Evolutionary conservation across 1,140 invertebrate genomes (phyloP).

Genomic region (Octopus sinensis): DNA sequence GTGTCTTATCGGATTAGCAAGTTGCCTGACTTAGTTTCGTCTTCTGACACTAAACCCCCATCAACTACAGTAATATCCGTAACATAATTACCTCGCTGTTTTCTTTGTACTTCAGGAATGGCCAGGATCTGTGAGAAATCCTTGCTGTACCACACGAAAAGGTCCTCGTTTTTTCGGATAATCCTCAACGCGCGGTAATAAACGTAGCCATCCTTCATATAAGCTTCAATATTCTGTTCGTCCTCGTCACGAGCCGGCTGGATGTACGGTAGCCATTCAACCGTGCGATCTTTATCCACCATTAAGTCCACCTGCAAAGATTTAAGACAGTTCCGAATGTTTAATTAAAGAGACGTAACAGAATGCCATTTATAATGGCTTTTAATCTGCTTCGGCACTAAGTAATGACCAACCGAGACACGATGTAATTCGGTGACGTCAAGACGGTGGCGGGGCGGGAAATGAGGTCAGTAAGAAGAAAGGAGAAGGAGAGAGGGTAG

Average conservation of each 20-base stretch:
- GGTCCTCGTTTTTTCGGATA: slow-evolving; percentile 49
- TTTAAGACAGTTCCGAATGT: too few relatives aligned
- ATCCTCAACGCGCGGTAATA: slow-evolving; percentile 54
- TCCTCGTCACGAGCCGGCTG: slow-evolving; percentile 51
- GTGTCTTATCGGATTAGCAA: slow-evolving; percentile 20
- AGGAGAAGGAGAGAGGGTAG: too few relatives aligned
- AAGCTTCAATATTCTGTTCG: slow-evolving; percentile 59
- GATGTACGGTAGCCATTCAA: slow-evolving; percentile 53
- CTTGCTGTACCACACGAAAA: slow-evolving; percentile 58
- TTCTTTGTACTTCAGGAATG: slow-evolving; percentile 46
- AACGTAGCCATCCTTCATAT: slow-evolving; percentile 52
- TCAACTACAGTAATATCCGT: background rate
- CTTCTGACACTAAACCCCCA: too few relatives aligned
- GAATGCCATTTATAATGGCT: too few relatives aligned
- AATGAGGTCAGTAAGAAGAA: background rate
- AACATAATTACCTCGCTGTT: slow-evolving; percentile 13
- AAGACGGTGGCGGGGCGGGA: background rate
- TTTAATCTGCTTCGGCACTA: too few relatives aligned
- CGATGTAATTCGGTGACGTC: background rate
- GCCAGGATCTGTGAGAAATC: slow-evolving; percentile 53
- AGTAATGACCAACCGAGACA: too few relatives aligned
- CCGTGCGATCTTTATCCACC: slow-evolving; percentile 29
- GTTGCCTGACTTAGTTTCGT: too few relatives aligned
- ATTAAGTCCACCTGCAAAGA: slow-evolving; percentile 36
- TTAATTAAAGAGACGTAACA: too few relatives aligned